A percentile compares a stretch with the other conserved stretches of the same genome.
Conservation (phyloP, 2,113 vertebrate genomes). For the Elanus axillaris region DNA sequence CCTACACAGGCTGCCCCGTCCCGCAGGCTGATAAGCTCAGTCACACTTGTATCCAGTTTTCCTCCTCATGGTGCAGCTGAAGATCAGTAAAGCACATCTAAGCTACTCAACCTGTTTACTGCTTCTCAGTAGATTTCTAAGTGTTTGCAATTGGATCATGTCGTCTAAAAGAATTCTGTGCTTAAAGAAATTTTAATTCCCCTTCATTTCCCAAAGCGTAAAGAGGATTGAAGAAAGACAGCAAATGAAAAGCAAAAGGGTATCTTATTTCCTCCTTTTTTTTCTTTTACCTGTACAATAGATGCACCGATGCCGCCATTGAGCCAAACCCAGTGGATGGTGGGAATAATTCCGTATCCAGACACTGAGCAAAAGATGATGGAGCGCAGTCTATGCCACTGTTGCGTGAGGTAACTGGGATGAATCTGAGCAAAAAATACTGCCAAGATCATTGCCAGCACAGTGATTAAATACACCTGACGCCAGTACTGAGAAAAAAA, state of each 20-base stretch:
- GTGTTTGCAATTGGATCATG: fast-evolving
- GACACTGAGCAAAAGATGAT: constrained; percentile 88
- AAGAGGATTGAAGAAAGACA: not conserved
- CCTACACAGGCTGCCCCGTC: fast-evolving
- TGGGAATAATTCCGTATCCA: constrained; percentile 88
- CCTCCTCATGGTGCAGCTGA: fast-evolving
- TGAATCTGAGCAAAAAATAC: constrained; percentile 97
- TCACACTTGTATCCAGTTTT: not conserved
- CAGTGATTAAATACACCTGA: constrained; percentile 91
- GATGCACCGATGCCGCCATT: constrained; percentile 84
- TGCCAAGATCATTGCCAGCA: constrained; percentile 89
- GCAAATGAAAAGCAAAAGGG: not conserved
- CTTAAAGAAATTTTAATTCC: not conserved
- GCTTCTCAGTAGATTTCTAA: not conserved
- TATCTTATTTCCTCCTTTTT: not conserved
- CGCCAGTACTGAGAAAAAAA: constrained; percentile 85
- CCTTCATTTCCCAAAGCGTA: fast-evolving
- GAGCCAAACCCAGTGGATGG: constrained; percentile 91
- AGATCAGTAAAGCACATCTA: not conserved
- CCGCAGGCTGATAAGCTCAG: not conserved
- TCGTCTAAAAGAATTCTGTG: fast-evolving
- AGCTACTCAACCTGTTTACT: not conserved
- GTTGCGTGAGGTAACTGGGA: constrained; percentile 89
- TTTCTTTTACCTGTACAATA: constrained; percentile 84
- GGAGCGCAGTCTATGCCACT: constrained; percentile 88